phyloP scores from a whole-genome alignment of 2,113 vertebrate genomes.

The Athene noctua region DNA sequence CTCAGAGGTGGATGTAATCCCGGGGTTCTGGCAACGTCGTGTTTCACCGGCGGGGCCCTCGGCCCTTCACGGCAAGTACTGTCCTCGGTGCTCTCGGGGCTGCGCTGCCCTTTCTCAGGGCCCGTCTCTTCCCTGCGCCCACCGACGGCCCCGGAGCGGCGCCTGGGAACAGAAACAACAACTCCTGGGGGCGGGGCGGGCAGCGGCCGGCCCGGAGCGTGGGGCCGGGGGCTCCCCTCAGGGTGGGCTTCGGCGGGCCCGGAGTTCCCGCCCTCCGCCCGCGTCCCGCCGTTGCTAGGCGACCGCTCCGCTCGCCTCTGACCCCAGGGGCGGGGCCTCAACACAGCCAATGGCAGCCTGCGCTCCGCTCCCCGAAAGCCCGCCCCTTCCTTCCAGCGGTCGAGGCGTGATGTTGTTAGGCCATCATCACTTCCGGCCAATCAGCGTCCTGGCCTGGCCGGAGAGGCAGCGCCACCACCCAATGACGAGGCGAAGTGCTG shows the following conservation, averaged over 20 bases:
- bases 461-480: not conserved
- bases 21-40: rapidly evolving
- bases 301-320: not conserved
- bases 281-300: not conserved
- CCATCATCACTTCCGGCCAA: rapidly evolving
- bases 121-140: not conserved
- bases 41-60: rapidly evolving
- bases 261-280: conserved; percentile 64
- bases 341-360: not conserved
- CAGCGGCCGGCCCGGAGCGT: not conserved
- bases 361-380: rapidly evolving
- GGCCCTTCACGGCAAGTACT: not conserved
- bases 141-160: no score
- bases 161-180: not conserved
- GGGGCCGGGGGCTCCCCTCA: not conserved
- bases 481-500: rapidly evolving
- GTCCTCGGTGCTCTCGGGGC: not conserved
- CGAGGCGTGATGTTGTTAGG: no score
- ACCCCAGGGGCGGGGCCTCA: not conserved
- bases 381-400: not conserved
- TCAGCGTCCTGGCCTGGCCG: rapidly evolving
- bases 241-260: not conserved
- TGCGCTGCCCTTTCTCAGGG: not conserved
- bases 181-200: no score
- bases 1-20: rapidly evolving